phyloP scores from a whole-genome alignment of 2,888 invertebrate genomes.

The Chrysotoxum bicinctum region DNA sequence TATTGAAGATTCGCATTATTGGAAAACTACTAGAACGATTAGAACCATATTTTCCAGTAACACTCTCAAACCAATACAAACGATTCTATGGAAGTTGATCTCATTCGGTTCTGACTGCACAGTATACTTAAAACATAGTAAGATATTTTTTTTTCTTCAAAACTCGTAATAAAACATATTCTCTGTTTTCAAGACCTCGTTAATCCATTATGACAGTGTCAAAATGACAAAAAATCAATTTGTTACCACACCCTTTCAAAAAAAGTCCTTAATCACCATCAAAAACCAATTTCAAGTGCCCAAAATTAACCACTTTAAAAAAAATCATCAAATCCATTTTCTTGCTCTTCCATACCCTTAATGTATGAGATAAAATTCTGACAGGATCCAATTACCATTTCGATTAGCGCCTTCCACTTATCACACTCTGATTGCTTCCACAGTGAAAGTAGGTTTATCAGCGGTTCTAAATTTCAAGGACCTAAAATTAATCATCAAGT shows the following conservation, averaged over 20 bases:
- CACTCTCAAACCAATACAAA: no score
- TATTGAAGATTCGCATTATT: no score
- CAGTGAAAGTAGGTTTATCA: background rate
- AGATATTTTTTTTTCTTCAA: no score
- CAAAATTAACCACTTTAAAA: background rate
- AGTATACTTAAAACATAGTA: no score
- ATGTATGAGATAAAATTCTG: background rate
- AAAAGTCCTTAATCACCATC: background rate
- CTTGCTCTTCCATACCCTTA: background rate
- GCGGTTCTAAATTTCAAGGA: background rate
- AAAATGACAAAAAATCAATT: background rate
- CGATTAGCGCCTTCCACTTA: slow-evolving; percentile 38
- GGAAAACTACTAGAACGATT: no score
- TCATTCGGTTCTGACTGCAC: no score
- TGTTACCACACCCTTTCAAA: background rate
- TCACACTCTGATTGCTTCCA: slow-evolving; percentile 6
- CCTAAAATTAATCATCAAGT: slow-evolving; percentile 14
- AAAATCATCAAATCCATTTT: background rate
- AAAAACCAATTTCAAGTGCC: background rate
- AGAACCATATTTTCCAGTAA: no score
- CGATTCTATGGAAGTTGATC: no score
- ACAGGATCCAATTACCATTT: slow-evolving; percentile 17
- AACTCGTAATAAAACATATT: background rate
- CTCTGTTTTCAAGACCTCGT: background rate
- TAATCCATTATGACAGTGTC: background rate